Percentiles rank a stretch among this genome's conserved stretches.
Conservation (phyloP, 2,888 invertebrate species). For the Sminthurides aquaticus region DNA sequence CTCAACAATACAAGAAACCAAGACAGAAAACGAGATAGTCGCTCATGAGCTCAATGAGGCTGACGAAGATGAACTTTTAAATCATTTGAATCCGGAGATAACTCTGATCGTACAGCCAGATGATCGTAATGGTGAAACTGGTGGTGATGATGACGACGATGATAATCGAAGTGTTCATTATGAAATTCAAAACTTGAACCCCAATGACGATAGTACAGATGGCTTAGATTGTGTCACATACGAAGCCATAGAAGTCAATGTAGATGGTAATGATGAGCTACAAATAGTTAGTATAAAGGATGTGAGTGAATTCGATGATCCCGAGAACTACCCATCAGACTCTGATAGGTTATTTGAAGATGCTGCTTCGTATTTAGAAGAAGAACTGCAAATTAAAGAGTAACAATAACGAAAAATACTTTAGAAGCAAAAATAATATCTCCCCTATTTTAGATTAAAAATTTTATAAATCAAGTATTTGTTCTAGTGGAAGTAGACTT, state of each 20-base stretch:
- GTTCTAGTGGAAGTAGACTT: no score
- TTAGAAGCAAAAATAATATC: no score
- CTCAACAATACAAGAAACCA: neutral
- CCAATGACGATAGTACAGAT: neutral
- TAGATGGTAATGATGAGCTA: conserved; percentile 5
- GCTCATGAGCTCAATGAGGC: neutral
- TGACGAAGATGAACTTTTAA: neutral
- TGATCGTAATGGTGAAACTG: neutral
- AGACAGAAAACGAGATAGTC: neutral
- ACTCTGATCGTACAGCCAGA: conserved; percentile 7
- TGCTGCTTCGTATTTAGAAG: neutral
- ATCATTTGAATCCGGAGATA: conserved; percentile 9
- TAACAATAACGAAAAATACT: no score
- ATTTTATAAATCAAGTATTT: no score
- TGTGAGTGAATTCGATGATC: neutral
- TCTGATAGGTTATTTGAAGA: neutral
- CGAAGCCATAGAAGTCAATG: conserved; percentile 7
- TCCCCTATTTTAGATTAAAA: no score
- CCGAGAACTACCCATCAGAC: neutral
- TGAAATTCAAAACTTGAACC: conserved; percentile 10
- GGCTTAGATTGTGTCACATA: neutral
- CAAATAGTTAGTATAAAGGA: conserved; percentile 9
- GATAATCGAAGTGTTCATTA: conserved; percentile 10
- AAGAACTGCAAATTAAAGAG: neutral
- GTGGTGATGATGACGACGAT: neutral